Evolutionary conservation across 2,797 vertebrate genomes (phyloP).

Genomic region (Cyprinodon diabolis): DNA sequence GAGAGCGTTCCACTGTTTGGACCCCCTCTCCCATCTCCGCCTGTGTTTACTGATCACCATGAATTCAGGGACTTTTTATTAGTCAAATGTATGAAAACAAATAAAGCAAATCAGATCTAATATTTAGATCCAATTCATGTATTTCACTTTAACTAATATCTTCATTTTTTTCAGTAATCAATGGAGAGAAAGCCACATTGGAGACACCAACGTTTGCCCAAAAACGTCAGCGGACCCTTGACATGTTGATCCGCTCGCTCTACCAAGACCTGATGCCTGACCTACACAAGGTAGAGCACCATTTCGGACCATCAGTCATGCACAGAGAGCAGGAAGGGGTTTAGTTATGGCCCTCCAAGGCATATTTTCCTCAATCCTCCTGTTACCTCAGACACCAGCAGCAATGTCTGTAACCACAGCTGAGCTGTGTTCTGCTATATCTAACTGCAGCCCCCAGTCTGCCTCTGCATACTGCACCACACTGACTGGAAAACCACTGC

Average conservation of each 20-base stretch:
- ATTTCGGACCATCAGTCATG: background rate
- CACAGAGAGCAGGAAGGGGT: background rate
- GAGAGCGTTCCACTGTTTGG: slow-evolving; percentile 98
- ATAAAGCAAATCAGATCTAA: background rate
- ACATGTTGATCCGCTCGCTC: slow-evolving; percentile 97
- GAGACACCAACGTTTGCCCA: slow-evolving; percentile 98
- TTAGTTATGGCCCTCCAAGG: background rate
- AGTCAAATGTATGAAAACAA: slow-evolving; percentile 92
- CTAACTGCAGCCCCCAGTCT: slow-evolving; percentile 62
- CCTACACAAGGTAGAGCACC: slow-evolving; percentile 89
- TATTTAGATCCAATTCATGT: too few species aligned
- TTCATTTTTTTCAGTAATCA: slow-evolving; percentile 88
- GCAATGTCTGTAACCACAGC: slow-evolving; percentile 29
- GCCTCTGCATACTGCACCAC: slow-evolving; percentile 68
- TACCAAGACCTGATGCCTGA: slow-evolving; percentile 97
- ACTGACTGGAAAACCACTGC: slow-evolving; percentile 60
- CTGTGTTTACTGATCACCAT: slow-evolving; percentile 98
- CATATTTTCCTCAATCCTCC: slow-evolving; percentile 16
- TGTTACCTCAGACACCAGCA: slow-evolving; percentile 40
- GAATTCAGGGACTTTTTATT: slow-evolving; percentile 99
- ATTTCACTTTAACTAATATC: background rate
- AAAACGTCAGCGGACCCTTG: slow-evolving; percentile 96
- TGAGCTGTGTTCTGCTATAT: slow-evolving; percentile 51
- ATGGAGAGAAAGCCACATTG: slow-evolving; percentile 99
- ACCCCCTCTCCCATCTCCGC: slow-evolving; percentile 93